These are phyloP conservation scores for Trinorchestia longiramus DNA, from an alignment of 1,140 invertebrate genomes.

Conservation along the genomic window DNA sequence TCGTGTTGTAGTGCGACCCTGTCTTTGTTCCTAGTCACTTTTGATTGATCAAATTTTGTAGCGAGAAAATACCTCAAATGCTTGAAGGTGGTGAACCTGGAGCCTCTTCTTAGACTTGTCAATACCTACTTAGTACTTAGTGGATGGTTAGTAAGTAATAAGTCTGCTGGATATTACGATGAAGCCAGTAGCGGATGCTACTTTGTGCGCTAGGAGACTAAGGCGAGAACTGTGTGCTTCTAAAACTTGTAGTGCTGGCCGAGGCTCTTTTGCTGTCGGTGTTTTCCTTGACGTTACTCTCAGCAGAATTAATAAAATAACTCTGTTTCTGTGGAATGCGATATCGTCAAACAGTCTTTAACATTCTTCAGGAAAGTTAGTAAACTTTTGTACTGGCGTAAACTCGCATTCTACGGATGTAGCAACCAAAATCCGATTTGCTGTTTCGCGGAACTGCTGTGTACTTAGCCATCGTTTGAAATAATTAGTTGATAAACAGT, in stretches of 20 bases:
- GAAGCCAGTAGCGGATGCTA: neutral
- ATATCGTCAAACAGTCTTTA: neutral
- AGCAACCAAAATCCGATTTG: neutral
- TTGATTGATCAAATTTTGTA: neutral
- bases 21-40: conserved; percentile 4
- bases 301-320: neutral
- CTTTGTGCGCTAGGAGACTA: neutral
- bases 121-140: conserved; percentile 34
- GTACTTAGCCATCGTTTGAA: conserved; percentile 7
- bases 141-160: conserved; percentile 28
- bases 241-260: neutral
- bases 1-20: conserved; percentile 6
- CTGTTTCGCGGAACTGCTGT: neutral
- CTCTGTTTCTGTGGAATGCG: neutral
- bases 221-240: neutral
- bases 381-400: neutral
- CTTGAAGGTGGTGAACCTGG: neutral
- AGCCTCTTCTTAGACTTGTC: conserved; percentile 30
- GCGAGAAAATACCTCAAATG: conserved; percentile 5
- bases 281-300: neutral
- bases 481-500: neutral
- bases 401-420: neutral
- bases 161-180: neutral
- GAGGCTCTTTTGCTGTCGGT: neutral
- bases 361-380: neutral